A percentile compares a stretch with the other conserved stretches of the same genome.
Evolutionary conservation across 2,113 vertebrate genomes (phyloP).

Genomic region (Channa argus): DNA sequence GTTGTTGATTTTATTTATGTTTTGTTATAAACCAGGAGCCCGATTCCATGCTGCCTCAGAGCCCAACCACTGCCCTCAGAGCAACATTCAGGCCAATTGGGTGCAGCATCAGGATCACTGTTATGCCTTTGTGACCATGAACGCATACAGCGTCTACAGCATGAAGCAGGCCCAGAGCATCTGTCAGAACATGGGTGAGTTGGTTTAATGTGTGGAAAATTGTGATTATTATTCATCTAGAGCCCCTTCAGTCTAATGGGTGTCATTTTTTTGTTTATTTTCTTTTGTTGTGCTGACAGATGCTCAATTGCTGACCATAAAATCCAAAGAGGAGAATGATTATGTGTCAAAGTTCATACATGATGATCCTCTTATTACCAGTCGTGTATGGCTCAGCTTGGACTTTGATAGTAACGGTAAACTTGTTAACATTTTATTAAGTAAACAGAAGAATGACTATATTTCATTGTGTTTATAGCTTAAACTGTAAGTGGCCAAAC

Average conservation of each 20-base stretch:
- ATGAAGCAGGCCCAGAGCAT: constrained; percentile 83
- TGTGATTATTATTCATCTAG: constrained; percentile 4
- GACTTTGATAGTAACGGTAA: constrained; percentile 80
- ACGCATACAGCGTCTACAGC: constrained; percentile 86
- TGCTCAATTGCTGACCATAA: constrained; percentile 87
- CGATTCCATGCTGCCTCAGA: constrained; percentile 1
- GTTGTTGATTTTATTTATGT: neutral
- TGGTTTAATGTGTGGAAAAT: neutral
- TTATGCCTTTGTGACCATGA: constrained; percentile 86
- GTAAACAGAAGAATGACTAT: too few species aligned
- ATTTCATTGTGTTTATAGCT: too few species aligned
- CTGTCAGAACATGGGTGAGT: constrained; percentile 88
- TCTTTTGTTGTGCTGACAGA: constrained; percentile 73
- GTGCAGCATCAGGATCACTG: constrained; percentile 88
- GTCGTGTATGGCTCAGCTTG: constrained; percentile 90
- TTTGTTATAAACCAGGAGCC: constrained; percentile 55
- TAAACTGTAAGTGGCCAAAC: too few species aligned
- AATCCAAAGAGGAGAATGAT: constrained; percentile 89
- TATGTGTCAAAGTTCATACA: constrained; percentile 88
- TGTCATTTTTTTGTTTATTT: neutral
- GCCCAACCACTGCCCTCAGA: constrained; percentile 82
- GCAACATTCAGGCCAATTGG: constrained; percentile 80
- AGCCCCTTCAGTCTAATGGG: neutral
- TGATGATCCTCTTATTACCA: constrained; percentile 88
- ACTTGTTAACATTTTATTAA: neutral